Percentiles rank a stretch among this genome's conserved stretches.
Evolutionary conservation across 2,113 vertebrate genomes (phyloP).

Genomic region (Addax nasomaculatus): DNA sequence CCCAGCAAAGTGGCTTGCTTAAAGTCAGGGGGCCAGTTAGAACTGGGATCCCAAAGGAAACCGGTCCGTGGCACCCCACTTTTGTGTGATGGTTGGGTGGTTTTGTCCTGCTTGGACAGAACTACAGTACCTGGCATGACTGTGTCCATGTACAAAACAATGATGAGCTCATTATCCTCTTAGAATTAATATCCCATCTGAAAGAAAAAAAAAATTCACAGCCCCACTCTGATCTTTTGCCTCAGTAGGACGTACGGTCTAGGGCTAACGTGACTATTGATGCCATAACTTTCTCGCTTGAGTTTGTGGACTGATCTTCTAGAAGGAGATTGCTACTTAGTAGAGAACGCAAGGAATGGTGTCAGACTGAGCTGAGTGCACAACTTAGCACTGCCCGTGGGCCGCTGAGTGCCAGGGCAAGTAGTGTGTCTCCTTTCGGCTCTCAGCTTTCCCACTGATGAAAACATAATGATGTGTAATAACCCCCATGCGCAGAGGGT

Average conservation of each 20-base stretch:
- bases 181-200: no score
- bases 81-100: neutral
- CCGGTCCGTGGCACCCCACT: rapidly evolving
- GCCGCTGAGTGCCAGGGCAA: neutral
- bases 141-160: neutral
- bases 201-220: neutral
- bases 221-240: neutral
- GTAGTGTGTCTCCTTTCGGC: neutral
- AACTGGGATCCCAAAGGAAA: neutral
- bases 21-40: neutral
- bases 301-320: neutral
- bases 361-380: neutral
- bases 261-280: neutral
- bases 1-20: neutral
- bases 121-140: no score
- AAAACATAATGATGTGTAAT: neutral
- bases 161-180: neutral
- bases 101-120: neutral
- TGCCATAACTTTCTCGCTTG: neutral
- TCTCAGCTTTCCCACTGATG: neutral
- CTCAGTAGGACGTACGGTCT: neutral
- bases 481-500: neutral
- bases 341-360: neutral
- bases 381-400: neutral
- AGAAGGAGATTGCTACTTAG: neutral